Conservation (phyloP, 2,888 invertebrate species). For the Salpingus planirostris region DNA sequence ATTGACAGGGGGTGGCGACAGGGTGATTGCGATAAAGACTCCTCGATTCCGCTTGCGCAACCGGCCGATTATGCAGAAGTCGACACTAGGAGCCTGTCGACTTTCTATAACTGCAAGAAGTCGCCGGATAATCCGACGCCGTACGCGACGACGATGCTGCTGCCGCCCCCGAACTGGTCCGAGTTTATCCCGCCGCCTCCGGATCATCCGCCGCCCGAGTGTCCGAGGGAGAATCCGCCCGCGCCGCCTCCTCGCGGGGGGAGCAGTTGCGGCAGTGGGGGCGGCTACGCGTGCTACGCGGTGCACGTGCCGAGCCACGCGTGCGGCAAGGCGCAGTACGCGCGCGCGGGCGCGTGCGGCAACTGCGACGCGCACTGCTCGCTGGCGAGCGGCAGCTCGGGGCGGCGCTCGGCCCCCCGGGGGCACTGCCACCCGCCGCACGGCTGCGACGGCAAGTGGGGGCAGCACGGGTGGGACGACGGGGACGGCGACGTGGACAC, state of each 20-base stretch:
- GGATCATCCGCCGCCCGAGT: constrained; percentile 51
- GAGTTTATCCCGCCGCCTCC: constrained; percentile 54
- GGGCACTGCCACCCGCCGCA: constrained; percentile 32
- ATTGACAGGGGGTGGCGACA: constrained; percentile 62
- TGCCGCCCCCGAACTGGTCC: constrained; percentile 49
- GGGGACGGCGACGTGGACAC: constrained; percentile 43
- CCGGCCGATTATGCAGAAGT: constrained; percentile 63
- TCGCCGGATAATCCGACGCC: constrained; percentile 59
- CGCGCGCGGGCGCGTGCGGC: constrained; percentile 34
- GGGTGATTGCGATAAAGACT: constrained; percentile 54
- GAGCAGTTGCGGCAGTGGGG: constrained; percentile 26
- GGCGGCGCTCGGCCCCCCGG: constrained; percentile 31
- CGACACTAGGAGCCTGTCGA: constrained; percentile 55
- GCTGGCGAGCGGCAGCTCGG: constrained; percentile 37
- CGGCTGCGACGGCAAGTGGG: constrained; percentile 38
- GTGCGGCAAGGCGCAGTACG: constrained; percentile 22
- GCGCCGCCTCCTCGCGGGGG: constrained; percentile 36
- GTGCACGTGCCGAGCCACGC: constrained; percentile 35
- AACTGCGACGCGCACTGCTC: constrained; percentile 39
- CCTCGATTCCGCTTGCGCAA: constrained; percentile 51
- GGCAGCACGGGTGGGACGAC: constrained; percentile 36
- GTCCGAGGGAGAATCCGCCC: constrained; percentile 35
- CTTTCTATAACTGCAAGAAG: constrained; percentile 61
- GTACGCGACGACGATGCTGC: constrained; percentile 66
- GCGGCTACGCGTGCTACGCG: constrained; percentile 39